phyloP scores from a whole-genome alignment of 1,140 invertebrate species.

The Sitodiplosis mosellana region DNA sequence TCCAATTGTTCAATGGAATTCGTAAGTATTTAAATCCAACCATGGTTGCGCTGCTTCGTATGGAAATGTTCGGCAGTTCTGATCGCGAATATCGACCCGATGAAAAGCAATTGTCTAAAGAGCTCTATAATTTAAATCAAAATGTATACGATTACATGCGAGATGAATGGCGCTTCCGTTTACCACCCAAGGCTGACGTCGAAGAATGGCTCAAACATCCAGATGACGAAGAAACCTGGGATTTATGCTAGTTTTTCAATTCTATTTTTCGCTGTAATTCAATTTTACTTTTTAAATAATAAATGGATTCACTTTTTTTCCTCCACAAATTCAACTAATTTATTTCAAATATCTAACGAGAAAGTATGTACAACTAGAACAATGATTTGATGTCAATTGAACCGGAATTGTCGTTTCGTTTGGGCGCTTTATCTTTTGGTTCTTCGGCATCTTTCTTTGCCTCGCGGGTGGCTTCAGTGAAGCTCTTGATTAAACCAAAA shows the following conservation, averaged over 20 bases:
- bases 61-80: constrained; percentile 20
- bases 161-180: constrained; percentile 19
- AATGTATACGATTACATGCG: constrained; percentile 14
- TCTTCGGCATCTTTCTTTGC: neutral
- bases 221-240: neutral
- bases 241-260: too few relatives aligned
- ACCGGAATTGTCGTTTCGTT: too few relatives aligned
- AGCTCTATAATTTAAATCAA: constrained; percentile 16
- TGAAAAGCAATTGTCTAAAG: constrained; percentile 13
- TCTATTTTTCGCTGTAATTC: too few relatives aligned
- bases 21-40: constrained; percentile 18
- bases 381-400: too few relatives aligned
- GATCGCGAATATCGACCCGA: constrained; percentile 17
- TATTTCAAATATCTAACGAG: too few relatives aligned
- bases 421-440: constrained; percentile 3
- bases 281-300: too few relatives aligned
- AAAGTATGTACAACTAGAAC: too few relatives aligned
- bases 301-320: too few relatives aligned
- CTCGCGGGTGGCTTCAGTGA: neutral
- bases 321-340: too few relatives aligned
- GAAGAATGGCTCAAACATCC: constrained; percentile 10
- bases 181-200: constrained; percentile 12
- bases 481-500: neutral
- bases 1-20: constrained; percentile 18
- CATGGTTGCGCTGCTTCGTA: constrained; percentile 17